Conservation (phyloP, 2,888 invertebrate species). For the Pardosa pseudoannulata region DNA sequence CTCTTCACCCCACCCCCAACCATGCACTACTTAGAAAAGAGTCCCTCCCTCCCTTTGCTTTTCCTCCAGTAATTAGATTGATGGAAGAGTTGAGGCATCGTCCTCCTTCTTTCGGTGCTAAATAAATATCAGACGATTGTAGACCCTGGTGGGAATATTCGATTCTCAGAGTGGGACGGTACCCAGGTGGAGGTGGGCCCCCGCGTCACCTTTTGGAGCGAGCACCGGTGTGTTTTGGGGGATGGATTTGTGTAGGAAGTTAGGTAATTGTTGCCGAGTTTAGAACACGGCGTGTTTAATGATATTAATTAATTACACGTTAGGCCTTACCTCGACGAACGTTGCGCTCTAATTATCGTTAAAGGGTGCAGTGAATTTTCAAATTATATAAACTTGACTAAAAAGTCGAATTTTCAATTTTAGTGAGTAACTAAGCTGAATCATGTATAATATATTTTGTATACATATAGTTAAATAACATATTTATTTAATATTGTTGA, state of each 20-base stretch:
- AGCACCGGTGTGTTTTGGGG: not conserved
- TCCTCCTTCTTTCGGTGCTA: not conserved
- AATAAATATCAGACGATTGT: conserved; percentile 6
- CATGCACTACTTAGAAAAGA: not conserved
- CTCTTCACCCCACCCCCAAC: not conserved
- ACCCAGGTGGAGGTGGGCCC: too few relatives aligned
- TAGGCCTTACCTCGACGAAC: too few relatives aligned
- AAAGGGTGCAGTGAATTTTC: too few relatives aligned
- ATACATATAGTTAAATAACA: too few relatives aligned
- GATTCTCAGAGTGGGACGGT: conserved; percentile 6
- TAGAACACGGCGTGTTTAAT: not conserved
- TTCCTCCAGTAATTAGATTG: conserved; percentile 3
- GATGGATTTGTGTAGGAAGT: not conserved
- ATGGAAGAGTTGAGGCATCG: conserved; percentile 10
- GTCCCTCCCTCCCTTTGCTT: not conserved
- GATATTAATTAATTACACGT: not conserved
- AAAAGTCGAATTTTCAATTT: too few relatives aligned
- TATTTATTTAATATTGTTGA: too few relatives aligned
- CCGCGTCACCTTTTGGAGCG: not conserved
- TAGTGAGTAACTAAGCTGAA: too few relatives aligned
- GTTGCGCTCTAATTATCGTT: too few relatives aligned
- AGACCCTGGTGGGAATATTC: not conserved
- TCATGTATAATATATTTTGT: too few relatives aligned
- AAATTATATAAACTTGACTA: too few relatives aligned
- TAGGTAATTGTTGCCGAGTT: not conserved